Evolutionary conservation across 1,140 invertebrate species (phyloP), one percentile per base, ranked within the genome.

Genomic region (Bicyclus anynana): DNA sequence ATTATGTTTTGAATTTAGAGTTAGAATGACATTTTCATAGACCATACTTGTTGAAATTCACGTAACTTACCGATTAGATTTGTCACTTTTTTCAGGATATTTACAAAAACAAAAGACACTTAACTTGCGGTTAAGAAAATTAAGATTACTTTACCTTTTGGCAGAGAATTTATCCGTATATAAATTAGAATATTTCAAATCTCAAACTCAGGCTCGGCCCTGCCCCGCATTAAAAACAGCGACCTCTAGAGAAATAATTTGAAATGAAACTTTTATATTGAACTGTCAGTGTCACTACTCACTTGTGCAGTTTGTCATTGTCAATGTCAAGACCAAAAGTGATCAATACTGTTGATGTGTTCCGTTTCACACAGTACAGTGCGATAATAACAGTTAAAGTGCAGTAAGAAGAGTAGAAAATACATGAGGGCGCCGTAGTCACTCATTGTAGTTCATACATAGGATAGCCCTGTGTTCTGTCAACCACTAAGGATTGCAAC

Each of bases 171-270:
- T 23, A 23, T n/a, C 17, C 3, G 3, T 10, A 5, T 44, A 5
- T 3, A 5, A 7, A 20, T 3, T 14, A 33, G 10, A 33, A 29
- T 27, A 27, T 27, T 9, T 10, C 29, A 33, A 33, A 7, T 7
- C 23, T 23, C n/a, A 20, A 20, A n/a, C 3, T 40, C 16, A 40
- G 17, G 5, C 17, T 1, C 38, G 6, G 10, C 40, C 16, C 18
- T 12, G 4, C 2, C n/a, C 17, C 13, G 29, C 3, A 33, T 33
- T 33, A 56, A 58, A 53, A 53, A 16, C n/a, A 48, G 53, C 57
- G 62, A 47, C 62, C 57, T 60, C 62, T 65, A 37, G 35, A 23
- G 62, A n/a, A n/a, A n/a, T n/a, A n/a, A n/a, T n/a, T n/a, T n/a
- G n/a, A n/a, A n/a, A n/a, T n/a, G n/a, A 26, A 27, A 10, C 9